phyloP scores from a whole-genome alignment of 2,113 vertebrate genomes.

The Casuarius casuarius region DNA sequence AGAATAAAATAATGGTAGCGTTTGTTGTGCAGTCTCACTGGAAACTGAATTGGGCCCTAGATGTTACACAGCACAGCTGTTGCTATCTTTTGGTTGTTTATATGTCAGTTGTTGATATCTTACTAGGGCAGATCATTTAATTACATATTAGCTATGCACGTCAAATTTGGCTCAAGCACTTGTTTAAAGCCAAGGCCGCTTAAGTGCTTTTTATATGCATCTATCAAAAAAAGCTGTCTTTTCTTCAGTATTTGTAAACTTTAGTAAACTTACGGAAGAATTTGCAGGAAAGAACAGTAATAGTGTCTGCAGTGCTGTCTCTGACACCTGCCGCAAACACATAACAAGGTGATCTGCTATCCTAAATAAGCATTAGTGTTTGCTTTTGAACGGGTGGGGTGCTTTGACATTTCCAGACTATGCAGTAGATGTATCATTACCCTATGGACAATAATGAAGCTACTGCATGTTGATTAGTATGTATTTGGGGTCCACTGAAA shows the following conservation, averaged over 20 bases:
- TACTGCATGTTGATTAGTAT: not conserved
- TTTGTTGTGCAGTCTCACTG: not conserved
- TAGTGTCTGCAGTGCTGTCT: not conserved
- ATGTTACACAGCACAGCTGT: not conserved
- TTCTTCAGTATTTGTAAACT: not conserved
- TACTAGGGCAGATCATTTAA: not conserved
- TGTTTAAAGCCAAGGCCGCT: not conserved
- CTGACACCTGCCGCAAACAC: not conserved
- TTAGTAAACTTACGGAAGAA: not conserved
- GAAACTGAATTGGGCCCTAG: not conserved
- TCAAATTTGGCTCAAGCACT: not conserved
- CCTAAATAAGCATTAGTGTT: not conserved
- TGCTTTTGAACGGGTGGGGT: not conserved
- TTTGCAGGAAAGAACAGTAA: not conserved
- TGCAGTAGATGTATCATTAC: not conserved
- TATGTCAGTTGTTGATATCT: not conserved
- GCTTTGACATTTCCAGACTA: not conserved
- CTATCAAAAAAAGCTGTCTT: not conserved
- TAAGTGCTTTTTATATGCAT: not conserved
- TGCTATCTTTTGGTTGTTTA: not conserved
- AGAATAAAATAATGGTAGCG: not conserved
- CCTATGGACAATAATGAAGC: not conserved
- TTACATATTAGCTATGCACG: not conserved
- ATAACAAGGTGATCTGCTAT: not conserved
- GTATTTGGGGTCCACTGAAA: not conserved